These are phyloP conservation scores for Baronia brevicornis DNA, from an alignment of 2,888 invertebrate genomes.

Conservation along the genomic window DNA sequence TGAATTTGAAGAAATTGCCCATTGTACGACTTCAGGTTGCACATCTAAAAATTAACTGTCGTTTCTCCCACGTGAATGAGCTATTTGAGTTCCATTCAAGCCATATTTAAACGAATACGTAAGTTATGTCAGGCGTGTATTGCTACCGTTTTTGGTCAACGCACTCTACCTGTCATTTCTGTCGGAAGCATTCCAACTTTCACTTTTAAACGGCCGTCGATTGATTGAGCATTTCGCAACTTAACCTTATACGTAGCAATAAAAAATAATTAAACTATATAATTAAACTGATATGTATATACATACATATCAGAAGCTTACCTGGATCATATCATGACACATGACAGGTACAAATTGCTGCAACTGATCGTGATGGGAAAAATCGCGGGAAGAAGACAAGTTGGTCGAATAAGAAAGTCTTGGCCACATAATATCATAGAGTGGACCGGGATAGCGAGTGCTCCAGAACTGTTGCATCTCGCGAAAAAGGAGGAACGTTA, in stretches of 20 bases:
- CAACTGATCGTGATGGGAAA: too few species aligned
- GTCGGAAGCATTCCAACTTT: slow-evolving; percentile 21
- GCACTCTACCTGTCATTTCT: slow-evolving; percentile 9
- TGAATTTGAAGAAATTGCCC: too few species aligned
- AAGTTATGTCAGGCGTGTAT: slow-evolving; percentile 12
- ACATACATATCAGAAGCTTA: not conserved
- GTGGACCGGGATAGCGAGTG: too few species aligned
- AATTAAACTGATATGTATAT: not conserved
- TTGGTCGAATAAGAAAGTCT: too few species aligned
- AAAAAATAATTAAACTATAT: slow-evolving; percentile 8
- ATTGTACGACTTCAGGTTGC: slow-evolving; percentile 2
- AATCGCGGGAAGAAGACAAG: too few species aligned
- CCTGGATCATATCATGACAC: not conserved
- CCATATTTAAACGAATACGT: slow-evolving; percentile 13
- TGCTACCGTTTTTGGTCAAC: slow-evolving; percentile 13
- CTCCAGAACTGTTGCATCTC: too few species aligned
- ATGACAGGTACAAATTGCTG: not conserved
- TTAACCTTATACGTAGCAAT: slow-evolving; percentile 15
- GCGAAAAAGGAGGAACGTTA: too few species aligned
- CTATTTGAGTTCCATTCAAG: slow-evolving; percentile 4
- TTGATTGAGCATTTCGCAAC: slow-evolving; percentile 23
- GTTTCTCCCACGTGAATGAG: not conserved
- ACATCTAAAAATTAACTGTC: not conserved
- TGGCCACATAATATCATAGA: too few species aligned
- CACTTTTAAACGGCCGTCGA: slow-evolving; percentile 20